phyloP scores from a whole-genome alignment of 2,797 vertebrate genomes.

The Lepidocolaptes lacrymiger region DNA sequence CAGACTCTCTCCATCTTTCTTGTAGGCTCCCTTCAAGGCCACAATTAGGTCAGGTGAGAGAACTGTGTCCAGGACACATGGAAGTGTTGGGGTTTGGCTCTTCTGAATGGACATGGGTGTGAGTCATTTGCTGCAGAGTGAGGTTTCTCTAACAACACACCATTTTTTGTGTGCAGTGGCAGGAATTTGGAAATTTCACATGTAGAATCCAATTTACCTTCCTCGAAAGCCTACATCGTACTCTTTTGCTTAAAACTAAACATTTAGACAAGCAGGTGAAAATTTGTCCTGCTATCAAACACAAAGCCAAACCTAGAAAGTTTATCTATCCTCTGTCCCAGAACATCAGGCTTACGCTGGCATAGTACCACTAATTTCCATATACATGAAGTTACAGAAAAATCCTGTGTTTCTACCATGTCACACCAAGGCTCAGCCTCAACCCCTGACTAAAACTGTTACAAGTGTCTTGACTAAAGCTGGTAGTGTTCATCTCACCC shows the following conservation, averaged over 20 bases:
- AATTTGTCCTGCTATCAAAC: background rate
- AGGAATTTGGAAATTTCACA: background rate
- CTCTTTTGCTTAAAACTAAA: background rate
- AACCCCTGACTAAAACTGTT: background rate
- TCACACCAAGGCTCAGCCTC: background rate
- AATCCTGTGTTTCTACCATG: background rate
- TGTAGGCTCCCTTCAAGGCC: background rate
- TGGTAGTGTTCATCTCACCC: background rate
- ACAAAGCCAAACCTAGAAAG: background rate
- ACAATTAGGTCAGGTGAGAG: background rate
- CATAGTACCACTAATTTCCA: background rate
- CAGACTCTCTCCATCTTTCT: background rate
- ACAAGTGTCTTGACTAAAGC: background rate
- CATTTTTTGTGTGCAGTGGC: background rate
- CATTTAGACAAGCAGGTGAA: background rate
- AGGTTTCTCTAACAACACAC: background rate
- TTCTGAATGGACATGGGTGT: background rate
- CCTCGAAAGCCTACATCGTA: background rate
- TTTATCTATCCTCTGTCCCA: background rate
- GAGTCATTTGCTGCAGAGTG: background rate
- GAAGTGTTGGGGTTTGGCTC: background rate
- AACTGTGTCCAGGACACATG: rapidly evolving
- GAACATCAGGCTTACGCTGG: background rate
- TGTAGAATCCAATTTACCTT: background rate
- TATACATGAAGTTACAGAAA: background rate